A percentile compares a stretch with the other conserved stretches of the same genome.
Evolutionary conservation across 1,140 invertebrate genomes (phyloP).

Genomic region (Coptotermes formosanus): DNA sequence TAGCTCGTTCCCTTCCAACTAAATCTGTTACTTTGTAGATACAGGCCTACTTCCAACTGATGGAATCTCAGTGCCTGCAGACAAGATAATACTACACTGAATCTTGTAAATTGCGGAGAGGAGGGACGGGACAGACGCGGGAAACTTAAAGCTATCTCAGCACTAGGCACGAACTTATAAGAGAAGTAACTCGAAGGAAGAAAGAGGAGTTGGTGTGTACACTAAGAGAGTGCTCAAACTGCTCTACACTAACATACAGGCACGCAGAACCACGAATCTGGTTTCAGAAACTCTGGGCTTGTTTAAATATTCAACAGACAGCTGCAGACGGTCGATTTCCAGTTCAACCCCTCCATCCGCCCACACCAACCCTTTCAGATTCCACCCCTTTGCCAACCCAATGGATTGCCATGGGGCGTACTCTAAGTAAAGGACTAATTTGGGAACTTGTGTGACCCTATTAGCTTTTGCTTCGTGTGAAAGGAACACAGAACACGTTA

Average conservation of each 20-base stretch:
- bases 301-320: constrained; percentile 17
- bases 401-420: neutral
- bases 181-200: too few species aligned
- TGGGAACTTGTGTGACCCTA: constrained; percentile 1
- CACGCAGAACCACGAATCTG: neutral
- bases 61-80: too few species aligned
- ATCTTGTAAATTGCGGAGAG: too few species aligned
- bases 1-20: too few species aligned
- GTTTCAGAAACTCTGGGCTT: neutral
- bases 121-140: too few species aligned
- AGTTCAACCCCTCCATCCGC: neutral
- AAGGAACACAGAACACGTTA: neutral
- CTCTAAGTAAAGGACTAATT: constrained; percentile 2
- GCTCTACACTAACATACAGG: neutral
- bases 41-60: too few species aligned
- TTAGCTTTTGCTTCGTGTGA: neutral
- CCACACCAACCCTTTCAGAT: neutral
- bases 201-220: neutral
- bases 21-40: too few species aligned
- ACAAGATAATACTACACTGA: too few species aligned
- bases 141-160: too few species aligned
- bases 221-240: neutral
- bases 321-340: neutral
- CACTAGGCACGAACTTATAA: neutral
- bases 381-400: neutral